Conservation (phyloP, 2,113 vertebrate species). For the Tapirus terrestris region DNA sequence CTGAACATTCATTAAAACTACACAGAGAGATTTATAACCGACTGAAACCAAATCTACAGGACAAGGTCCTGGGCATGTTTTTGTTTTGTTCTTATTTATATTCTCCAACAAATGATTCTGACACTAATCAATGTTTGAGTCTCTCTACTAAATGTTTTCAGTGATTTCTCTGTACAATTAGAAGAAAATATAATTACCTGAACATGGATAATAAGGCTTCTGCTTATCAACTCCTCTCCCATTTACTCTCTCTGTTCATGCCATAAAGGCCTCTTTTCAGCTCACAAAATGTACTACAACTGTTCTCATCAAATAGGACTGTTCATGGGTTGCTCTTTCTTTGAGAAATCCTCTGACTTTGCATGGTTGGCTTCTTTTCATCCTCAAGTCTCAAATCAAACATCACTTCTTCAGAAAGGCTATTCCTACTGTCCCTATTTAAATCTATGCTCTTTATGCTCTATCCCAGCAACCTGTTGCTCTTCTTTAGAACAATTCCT, state of each 20-base stretch:
- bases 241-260: neutral
- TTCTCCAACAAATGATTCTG: neutral
- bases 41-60: neutral
- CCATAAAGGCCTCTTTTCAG: neutral
- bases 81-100: neutral
- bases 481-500: neutral
- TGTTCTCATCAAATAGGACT: neutral
- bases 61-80: neutral
- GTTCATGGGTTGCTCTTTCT: neutral
- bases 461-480: neutral
- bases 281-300: neutral
- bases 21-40: neutral
- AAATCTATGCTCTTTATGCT: neutral
- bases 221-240: neutral
- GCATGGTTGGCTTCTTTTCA: neutral
- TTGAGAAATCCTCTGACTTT: neutral
- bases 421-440: neutral
- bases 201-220: neutral
- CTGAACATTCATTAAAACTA: neutral
- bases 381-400: neutral
- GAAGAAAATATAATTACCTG: constrained; percentile 7
- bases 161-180: neutral
- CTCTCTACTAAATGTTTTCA: neutral
- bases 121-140: neutral
- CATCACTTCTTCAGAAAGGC: neutral